Evolutionary conservation across 2,113 vertebrate genomes (phyloP), one percentile per base, ranked within the genome.

Genomic region (Epinephelus moara): DNA sequence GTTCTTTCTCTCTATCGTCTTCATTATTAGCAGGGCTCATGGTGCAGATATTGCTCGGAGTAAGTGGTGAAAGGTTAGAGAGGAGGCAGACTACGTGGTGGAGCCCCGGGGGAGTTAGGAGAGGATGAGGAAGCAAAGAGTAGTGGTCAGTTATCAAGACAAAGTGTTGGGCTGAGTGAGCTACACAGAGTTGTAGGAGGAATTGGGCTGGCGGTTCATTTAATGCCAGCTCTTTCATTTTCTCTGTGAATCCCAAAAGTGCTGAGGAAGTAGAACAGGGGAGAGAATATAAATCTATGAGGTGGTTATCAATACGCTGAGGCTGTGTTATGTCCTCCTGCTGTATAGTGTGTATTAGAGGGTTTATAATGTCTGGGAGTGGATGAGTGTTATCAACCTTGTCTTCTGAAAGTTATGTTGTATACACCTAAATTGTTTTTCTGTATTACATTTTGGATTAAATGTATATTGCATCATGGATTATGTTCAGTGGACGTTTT

Each of bases 21-120:
- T 82, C 47, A 71, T 81, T 71, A 80, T 84, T 71, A 89, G 62
- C 52, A 75, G 50, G 52, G 60, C 80, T 74, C 6, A 4, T 42
- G 52, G 50, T 37, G 40, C 33, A 69, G 57, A 77, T 23, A 75
- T 80, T 27, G 33, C 63, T 75, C 33, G 63, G 52, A 62, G 52
- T 55, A 15, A 37, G 12, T 1, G 4, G 33, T 71, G 59, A 71
- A 88, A 19, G 70, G 74, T 92, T 68, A 61, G 25, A 68, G 61
- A 72, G 7, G 61, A 72, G 68, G 63, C 64, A 27, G 53, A 62
- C 18, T 37, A 55, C 19, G 21, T 45, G 21, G 21, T 40, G 23
- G 37, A 21, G 23, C 64, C 72, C 14, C 49, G 81, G 60, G 60
- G 64, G 25, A 40, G 25, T 56, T 19, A 0, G 18, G 21, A 11